Evolutionary conservation across 2,797 vertebrate species (phyloP), one percentile per base, ranked within the genome.

Genomic region (Leptoclinus maculatus): DNA sequence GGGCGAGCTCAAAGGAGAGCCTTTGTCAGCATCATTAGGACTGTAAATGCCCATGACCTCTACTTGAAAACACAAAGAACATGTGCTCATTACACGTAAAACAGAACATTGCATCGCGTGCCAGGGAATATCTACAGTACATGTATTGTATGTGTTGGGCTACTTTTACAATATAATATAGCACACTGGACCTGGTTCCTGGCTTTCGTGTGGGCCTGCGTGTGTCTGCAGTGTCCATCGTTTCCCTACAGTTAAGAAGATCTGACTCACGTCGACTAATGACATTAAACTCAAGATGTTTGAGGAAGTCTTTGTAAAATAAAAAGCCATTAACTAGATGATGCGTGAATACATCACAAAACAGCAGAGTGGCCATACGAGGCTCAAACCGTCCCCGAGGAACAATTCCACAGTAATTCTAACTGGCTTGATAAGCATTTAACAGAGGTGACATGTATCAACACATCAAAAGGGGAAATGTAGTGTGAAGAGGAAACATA

Each of bases 361-460:
- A 60, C 25, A 74, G 60, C 57, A 39, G 64, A 77, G 25, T 43
- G 29, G 56, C 67, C 66, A 3, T 27, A 66, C 62, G 67, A 88
- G 82, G 81, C 72, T 80, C 23, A 29, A 56, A 66, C 34, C 19
- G 38, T 89, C 83, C 83, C 88, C 0, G 56, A 73, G 84, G 82
- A 88, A 47, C 67, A 69, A 66, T 68, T 83, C 56, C 68, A 60
- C 68, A 49, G 64, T 83, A 79, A 79, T 87, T 67, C 76, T 82
- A 73, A 88, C 77, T 80, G 85, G 76, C 88, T 80, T 75, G 82
- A 75, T 77, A 36, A 87, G 83, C 80, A 74, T 89, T 91, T 85
- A 82, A 80, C 73, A 79, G 73, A 74, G 78, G 72, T 89, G 91
- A 91, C 91, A 92, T 93, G 91, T 83, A 91, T 90, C 91, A 91